These are phyloP conservation scores for Chloropsis cyanopogon DNA, from an alignment of 2,113 vertebrate genomes.

Conservation along the genomic window DNA sequence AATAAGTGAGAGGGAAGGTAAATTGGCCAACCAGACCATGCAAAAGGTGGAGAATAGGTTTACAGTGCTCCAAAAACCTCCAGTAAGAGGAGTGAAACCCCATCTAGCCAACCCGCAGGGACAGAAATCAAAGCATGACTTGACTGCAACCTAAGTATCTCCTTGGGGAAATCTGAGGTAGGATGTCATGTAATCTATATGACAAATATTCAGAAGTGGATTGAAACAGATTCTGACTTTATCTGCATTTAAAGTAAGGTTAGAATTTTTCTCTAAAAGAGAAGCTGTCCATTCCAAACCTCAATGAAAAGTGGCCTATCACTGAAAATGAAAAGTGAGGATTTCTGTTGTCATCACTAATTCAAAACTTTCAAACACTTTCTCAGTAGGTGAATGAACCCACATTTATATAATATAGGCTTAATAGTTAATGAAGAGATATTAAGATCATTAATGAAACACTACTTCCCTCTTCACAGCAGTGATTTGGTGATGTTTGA, in stretches of 20 bases:
- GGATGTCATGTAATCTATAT: background rate
- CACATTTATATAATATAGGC: background rate
- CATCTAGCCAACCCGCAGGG: background rate
- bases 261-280: background rate
- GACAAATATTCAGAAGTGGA: background rate
- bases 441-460: background rate
- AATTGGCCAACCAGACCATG: background rate
- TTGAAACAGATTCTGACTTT: background rate
- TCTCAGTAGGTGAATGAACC: background rate
- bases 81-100: background rate
- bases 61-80: background rate
- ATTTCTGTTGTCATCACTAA: background rate
- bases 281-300: background rate
- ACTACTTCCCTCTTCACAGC: background rate
- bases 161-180: background rate
- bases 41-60: background rate
- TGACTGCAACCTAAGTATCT: background rate
- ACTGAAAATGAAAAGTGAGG: background rate
- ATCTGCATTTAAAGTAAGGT: background rate
- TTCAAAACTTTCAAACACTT: background rate
- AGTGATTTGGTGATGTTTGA: background rate
- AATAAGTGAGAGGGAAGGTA: background rate
- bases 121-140: background rate
- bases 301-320: background rate
- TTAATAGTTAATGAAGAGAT: background rate